A percentile compares a stretch with the other conserved stretches of the same genome.
These are phyloP conservation scores for Cirrhinus mrigala DNA, from an alignment of 2,797 vertebrate genomes.

Conservation along the genomic window DNA sequence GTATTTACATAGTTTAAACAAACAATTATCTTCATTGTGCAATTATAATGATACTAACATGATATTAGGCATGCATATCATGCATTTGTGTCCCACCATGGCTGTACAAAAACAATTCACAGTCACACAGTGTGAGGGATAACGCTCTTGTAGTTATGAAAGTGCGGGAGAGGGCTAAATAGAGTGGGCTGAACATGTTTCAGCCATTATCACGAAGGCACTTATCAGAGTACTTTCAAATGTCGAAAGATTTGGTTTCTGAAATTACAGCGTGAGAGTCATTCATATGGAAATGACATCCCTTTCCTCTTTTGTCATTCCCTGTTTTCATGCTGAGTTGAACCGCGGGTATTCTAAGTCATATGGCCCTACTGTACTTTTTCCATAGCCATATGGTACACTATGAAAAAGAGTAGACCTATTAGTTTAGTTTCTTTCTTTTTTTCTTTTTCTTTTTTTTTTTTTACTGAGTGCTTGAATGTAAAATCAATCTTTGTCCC, in stretches of 20 bases:
- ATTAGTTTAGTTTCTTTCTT: too few relatives aligned
- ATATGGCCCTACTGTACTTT: not conserved
- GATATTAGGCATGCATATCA: not conserved
- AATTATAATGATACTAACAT: conserved; percentile 3
- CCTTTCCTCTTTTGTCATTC: conserved; percentile 70
- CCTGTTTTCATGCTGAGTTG: conserved; percentile 71
- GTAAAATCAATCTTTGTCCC: not conserved
- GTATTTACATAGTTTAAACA: conserved; percentile 60
- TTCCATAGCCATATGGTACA: not conserved
- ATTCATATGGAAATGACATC: conserved; percentile 74
- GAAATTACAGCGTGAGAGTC: conserved; percentile 37
- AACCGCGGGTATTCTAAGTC: conserved; percentile 45
- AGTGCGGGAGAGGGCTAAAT: not conserved
- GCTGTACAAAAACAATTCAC: not conserved
- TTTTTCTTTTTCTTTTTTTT: not conserved
- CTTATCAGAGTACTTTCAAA: conserved; percentile 38
- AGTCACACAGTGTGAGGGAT: too few relatives aligned
- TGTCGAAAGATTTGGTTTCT: conserved; percentile 33
- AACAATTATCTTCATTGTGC: conserved; percentile 60
- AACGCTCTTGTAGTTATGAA: not conserved
- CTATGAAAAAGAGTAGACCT: not conserved
- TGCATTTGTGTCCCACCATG: not conserved
- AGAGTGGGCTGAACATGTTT: conserved; percentile 30
- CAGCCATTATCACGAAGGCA: conserved; percentile 25
- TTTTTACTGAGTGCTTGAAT: not conserved